phyloP scores from a whole-genome alignment of 2,888 invertebrate species.

The Drosophila nr. perissopoda region DNA sequence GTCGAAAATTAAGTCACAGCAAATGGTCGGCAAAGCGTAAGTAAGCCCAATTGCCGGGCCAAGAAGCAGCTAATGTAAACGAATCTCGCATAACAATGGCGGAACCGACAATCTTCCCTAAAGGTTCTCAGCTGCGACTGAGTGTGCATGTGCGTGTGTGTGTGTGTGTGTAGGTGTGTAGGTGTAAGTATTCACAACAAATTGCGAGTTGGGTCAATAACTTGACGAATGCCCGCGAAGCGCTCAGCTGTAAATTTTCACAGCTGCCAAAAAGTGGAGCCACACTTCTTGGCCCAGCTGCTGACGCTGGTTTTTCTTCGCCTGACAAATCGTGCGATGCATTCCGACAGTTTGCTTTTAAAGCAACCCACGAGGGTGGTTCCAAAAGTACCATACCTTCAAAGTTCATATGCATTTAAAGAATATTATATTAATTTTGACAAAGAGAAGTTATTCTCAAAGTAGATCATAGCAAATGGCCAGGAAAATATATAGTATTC shows the following conservation, averaged over 20 bases:
- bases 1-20: conserved; percentile 59
- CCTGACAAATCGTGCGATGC: conserved; percentile 21
- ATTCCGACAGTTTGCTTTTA: conserved; percentile 19
- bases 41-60: conserved; percentile 23
- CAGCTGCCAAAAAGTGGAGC: conserved; percentile 40
- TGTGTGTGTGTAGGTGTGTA: neutral
- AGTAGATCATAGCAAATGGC: neutral
- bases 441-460: neutral
- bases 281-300: conserved; percentile 26
- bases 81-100: conserved; percentile 28
- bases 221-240: conserved; percentile 38
- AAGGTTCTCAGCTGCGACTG: conserved; percentile 54
- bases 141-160: neutral
- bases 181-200: conserved; percentile 23
- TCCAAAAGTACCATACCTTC: neutral
- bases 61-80: conserved; percentile 6
- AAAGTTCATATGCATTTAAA: neutral
- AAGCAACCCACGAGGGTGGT: conserved; percentile 15
- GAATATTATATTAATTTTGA: neutral
- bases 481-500: neutral
- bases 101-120: conserved; percentile 19
- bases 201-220: conserved; percentile 64
- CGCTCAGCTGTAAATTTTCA: conserved; percentile 46
- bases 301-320: conserved; percentile 15
- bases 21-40: conserved; percentile 41